These are phyloP conservation scores for Thelaira solivaga DNA, from an alignment of 2,888 invertebrate genomes.

Conservation along the genomic window DNA sequence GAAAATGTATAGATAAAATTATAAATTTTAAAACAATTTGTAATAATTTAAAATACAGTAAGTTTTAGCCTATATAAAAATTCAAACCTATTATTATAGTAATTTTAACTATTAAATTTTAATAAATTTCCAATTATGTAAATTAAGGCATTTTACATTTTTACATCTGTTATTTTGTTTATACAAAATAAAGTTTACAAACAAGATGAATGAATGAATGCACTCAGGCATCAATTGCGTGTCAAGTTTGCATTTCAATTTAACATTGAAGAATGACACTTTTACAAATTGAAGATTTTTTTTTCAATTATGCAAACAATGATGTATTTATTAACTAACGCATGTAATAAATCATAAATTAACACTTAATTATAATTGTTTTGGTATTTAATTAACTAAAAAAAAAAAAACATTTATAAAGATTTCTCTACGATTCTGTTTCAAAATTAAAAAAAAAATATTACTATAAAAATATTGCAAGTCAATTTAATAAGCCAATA, in stretches of 20 bases:
- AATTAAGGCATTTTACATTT: constrained; percentile 6
- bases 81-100: constrained; percentile 7
- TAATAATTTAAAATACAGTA: not conserved
- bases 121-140: constrained; percentile 35
- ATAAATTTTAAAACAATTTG: not conserved
- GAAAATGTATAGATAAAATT: not conserved
- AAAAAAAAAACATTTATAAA: not conserved
- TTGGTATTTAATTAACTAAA: constrained; percentile 11
- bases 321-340: constrained; percentile 2
- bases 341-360: constrained; percentile 40
- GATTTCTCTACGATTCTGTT: constrained; percentile 1
- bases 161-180: not conserved
- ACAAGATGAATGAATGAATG: not conserved
- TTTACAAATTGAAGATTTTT: constrained; percentile 31
- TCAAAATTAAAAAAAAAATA: too few species aligned
- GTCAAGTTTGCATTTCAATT: constrained; percentile 23
- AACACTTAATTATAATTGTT: constrained; percentile 30
- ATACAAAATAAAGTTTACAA: not conserved
- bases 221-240: constrained; percentile 31
- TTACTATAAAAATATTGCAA: too few species aligned
- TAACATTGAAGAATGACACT: constrained; percentile 50
- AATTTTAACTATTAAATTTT: constrained; percentile 29
- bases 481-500: too few species aligned
- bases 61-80: not conserved
- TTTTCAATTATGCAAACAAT: constrained; percentile 21